A percentile compares a stretch with the other conserved stretches of the same genome.
These are phyloP conservation scores for Drosophila sucinea DNA, from an alignment of 1,140 invertebrate species.

Conservation along the genomic window DNA sequence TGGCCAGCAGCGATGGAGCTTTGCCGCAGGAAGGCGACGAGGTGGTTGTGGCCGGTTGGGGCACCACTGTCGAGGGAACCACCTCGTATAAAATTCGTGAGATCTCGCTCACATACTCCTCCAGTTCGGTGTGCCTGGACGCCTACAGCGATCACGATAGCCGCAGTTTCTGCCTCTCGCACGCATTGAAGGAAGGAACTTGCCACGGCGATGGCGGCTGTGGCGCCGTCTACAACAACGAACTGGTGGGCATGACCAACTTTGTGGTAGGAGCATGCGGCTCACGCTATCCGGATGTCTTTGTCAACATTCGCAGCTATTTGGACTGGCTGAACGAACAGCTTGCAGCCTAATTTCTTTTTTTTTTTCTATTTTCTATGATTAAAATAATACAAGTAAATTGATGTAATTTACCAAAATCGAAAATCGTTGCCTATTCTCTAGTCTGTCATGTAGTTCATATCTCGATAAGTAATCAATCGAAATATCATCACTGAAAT, in stretches of 20 bases:
- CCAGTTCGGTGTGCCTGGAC: constrained; percentile 47
- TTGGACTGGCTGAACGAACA: constrained; percentile 60
- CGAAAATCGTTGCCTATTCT: too few species aligned
- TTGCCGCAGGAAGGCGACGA: constrained; percentile 38
- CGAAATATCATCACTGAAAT: too few species aligned
- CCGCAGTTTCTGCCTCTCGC: constrained; percentile 60
- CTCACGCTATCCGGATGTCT: constrained; percentile 75
- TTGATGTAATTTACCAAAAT: too few species aligned
- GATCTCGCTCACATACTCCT: constrained; percentile 39
- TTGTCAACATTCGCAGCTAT: constrained; percentile 53
- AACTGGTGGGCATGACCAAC: constrained; percentile 61
- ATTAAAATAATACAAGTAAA: not conserved
- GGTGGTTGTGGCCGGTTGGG: constrained; percentile 68
- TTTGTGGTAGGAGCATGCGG: constrained; percentile 78
- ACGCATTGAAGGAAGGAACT: constrained; percentile 67
- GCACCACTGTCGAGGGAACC: constrained; percentile 48
- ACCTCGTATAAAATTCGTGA: constrained; percentile 63
- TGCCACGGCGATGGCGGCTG: constrained; percentile 75
- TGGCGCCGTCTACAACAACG: constrained; percentile 55
- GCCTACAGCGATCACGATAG: constrained; percentile 50
- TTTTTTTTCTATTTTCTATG: not conserved
- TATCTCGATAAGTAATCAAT: too few species aligned
- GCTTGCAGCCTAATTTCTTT: not conserved
- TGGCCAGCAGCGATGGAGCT: constrained; percentile 23
- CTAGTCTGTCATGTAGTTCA: too few species aligned